Base-by-base conservation (phyloP, 2,797 vertebrate genomes). In the Eleutherodactylus coqui region DNA sequence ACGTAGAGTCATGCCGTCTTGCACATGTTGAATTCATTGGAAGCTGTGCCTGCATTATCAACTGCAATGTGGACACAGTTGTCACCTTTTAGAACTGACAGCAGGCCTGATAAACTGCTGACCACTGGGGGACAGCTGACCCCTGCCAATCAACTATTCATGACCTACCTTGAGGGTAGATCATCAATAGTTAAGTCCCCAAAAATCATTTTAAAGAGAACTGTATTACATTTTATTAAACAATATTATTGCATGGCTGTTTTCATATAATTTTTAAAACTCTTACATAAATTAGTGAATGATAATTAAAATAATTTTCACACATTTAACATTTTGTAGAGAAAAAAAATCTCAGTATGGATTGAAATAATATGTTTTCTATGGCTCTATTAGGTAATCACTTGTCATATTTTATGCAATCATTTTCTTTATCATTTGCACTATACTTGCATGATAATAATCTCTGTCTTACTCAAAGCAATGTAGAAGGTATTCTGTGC, bases 361-460 rank as follows among this genome's bases (percentile, higher is more conserved):
- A 81, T 70, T 64, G 13, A n/a, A 81, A 82, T 79, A 53, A 29
- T 51, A n/a, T 70, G 53, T 49, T 82, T 67, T 70, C n/a, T 82
- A 53, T 70, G 32, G 24, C 32, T 70, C 64, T 9, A n/a, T 82
- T 38, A 27, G 29, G 21, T 70, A 82, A 70, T 70, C 79, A 45
- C 45, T 34, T 24, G 67, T 82, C 13, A 36, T 69, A 69, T 70
- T 7, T 70, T 53, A 53, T 70, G 29, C 45, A 69, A 51, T 80
- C 17, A 49, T 49, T 53, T 82, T 82, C 36, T 75, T 73, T 36
- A 73, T 58, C 69, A 73, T 73, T 75, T 75, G 49, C 51, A 60
- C 51, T 83, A 58, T 38, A 73, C 49, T 51, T 75, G 69, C 43
- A 49, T 43, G n/a, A 60, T 75, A 58, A 75, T 58, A 58, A 73